A percentile compares a stretch with the other conserved stretches of the same genome.
Evolutionary conservation across 2,113 vertebrate species (phyloP).

Genomic region (Psittacula cyanocephala): DNA sequence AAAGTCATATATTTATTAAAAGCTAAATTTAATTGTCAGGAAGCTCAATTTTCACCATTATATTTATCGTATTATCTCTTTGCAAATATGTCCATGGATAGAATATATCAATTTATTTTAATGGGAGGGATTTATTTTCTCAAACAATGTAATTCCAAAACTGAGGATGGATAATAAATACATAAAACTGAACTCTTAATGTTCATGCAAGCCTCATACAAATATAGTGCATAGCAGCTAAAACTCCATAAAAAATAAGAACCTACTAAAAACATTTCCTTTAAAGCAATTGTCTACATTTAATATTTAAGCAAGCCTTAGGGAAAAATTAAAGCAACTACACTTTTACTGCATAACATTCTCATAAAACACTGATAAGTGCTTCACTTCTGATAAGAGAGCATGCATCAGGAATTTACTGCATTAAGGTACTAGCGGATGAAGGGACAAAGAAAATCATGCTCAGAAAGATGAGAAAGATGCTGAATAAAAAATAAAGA

Average conservation of each 20-base stretch:
- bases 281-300: conserved; percentile 3
- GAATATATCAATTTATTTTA: background rate
- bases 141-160: background rate
- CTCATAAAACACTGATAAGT: conserved; percentile 10
- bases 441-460: background rate
- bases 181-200: background rate
- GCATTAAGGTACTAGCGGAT: background rate
- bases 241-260: background rate
- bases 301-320: conserved; percentile 34
- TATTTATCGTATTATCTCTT: background rate
- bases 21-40: background rate
- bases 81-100: background rate
- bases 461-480: background rate
- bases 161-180: background rate
- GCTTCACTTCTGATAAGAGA: conserved; percentile 6
- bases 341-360: background rate
- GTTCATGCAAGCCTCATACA: background rate
- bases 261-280: background rate
- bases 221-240: background rate
- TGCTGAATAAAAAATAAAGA: background rate
- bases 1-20: background rate
- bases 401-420: background rate
- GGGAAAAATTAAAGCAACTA: conserved; percentile 30
- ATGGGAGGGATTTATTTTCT: background rate
- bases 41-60: background rate